These are phyloP conservation scores for Trachymyrmex septentrionalis DNA, from an alignment of 1,140 invertebrate genomes.

Conservation along the genomic window DNA sequence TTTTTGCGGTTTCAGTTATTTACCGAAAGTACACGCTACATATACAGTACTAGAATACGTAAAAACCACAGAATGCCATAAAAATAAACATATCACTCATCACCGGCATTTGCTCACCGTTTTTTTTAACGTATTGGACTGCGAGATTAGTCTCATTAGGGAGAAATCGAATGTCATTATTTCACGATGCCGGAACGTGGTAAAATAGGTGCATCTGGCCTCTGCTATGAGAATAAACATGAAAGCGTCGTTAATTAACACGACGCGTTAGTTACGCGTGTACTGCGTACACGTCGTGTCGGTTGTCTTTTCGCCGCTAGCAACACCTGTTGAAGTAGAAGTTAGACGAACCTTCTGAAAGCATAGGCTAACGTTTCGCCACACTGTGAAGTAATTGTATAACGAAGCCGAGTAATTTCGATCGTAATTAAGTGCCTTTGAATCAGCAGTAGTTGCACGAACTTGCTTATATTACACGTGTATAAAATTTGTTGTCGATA, in stretches of 20 bases:
- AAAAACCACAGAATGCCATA: slow-evolving; percentile 20
- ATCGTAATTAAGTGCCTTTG: slow-evolving; percentile 65
- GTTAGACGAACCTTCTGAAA: slow-evolving; percentile 52
- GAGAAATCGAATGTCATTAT: slow-evolving; percentile 45
- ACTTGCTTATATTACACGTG: slow-evolving; percentile 9
- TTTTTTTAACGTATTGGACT: slow-evolving; percentile 13
- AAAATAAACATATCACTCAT: slow-evolving; percentile 35
- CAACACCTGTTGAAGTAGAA: slow-evolving; percentile 71
- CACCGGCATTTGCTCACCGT: slow-evolving; percentile 6
- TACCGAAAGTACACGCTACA: not conserved
- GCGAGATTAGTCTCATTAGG: slow-evolving; percentile 37
- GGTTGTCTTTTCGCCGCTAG: slow-evolving; percentile 37
- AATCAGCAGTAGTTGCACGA: slow-evolving; percentile 39
- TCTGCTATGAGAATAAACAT: slow-evolving; percentile 36
- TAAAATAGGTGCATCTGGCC: not conserved
- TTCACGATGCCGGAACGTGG: not conserved
- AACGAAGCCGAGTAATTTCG: slow-evolving; percentile 61
- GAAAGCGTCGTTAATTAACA: slow-evolving; percentile 66
- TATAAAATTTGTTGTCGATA: not conserved
- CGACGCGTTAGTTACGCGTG: not conserved
- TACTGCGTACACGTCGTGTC: slow-evolving; percentile 7
- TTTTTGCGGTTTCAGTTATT: slow-evolving; percentile 43
- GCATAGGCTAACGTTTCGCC: slow-evolving; percentile 40
- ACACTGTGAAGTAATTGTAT: slow-evolving; percentile 51
- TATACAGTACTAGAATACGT: not conserved